A percentile compares a stretch with the other conserved stretches of the same genome.
Evolutionary conservation across 1,140 invertebrate genomes (phyloP).

Genomic region (Mactra quadrangularis): DNA sequence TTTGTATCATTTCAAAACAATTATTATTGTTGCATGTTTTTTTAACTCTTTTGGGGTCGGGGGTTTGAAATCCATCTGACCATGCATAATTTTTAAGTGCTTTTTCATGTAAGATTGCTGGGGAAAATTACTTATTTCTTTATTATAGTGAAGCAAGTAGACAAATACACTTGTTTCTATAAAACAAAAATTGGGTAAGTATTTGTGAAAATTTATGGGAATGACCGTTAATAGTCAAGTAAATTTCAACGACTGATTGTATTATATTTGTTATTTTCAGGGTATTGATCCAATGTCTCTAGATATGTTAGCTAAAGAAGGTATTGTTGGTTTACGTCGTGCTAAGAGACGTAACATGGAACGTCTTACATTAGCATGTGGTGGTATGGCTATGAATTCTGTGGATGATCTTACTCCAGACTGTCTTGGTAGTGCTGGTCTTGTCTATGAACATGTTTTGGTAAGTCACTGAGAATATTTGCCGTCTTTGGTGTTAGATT

Average conservation of each 20-base stretch:
- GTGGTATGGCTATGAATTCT: slow-evolving; percentile 98
- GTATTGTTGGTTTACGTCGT: slow-evolving; percentile 95
- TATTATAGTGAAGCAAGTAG: too few relatives aligned
- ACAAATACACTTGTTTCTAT: too few relatives aligned
- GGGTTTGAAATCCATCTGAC: background rate
- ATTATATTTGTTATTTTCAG: slow-evolving; percentile 79
- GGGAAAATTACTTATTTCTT: background rate
- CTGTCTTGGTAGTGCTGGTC: slow-evolving; percentile 95
- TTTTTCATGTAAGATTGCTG: background rate
- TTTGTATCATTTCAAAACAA: too few relatives aligned
- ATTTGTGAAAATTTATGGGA: too few relatives aligned
- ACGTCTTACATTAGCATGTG: slow-evolving; percentile 95
- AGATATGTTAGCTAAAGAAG: slow-evolving; percentile 97
- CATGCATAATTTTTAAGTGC: background rate
- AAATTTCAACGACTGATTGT: too few relatives aligned
- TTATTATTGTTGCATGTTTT: too few relatives aligned
- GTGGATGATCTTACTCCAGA: slow-evolving; percentile 95
- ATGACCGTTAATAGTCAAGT: too few relatives aligned
- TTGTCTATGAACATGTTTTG: slow-evolving; percentile 98
- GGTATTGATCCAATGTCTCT: slow-evolving; percentile 99
- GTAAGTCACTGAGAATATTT: too few relatives aligned
- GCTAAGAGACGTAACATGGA: slow-evolving; percentile 99
- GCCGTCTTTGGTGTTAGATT: too few relatives aligned
- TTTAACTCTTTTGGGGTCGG: background rate
- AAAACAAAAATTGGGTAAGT: too few relatives aligned